Evolutionary conservation across 2,888 invertebrate species (phyloP), one percentile per base, ranked within the genome.

Genomic region (Leucophenga montana): DNA sequence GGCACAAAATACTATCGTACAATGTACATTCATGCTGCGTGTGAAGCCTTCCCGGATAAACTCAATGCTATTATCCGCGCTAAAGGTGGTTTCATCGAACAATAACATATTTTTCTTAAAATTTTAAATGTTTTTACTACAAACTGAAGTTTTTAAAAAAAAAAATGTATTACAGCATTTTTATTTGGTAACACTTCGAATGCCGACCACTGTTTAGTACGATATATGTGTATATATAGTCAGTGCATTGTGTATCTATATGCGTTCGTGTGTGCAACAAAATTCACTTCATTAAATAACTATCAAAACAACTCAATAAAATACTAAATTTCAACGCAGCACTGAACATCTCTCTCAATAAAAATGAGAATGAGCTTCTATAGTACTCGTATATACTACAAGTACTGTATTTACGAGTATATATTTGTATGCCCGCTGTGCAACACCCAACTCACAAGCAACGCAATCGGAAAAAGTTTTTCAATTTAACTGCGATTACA

Each of bases 281-380:
- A 84, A 71, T 78, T 77, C 84, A 84, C 78, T 82, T 84, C 81
- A 82, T 82, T 82, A 84, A 80, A 82, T 76, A 78, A 73, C 76
- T 84, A 84, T 82, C 81, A 77, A 75, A 79, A 78, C 79, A 84
- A 83, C 83, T 84, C 83, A 84, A 82, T 84, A 79, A 84, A 83
- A 82, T 77, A 75, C 81, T 81, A 74, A 77, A 80, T 80, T 80
- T 72, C 66, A 70, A 68, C 66, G 61, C 56, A 56, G 74, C 16
- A 33, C 50, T 46, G 62, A 62, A 62, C 48, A 48, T 4, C 11
- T 6, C 5, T 3, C 48, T 16, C 13, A 22, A 22, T 56, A 56
- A 13, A 22, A 56, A 50, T 14, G 0, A 11, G 20, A 2, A 48
- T 22, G 64, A 48, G 46, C n/a, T n/a, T n/a, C n/a, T n/a, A n/a